phyloP scores from a whole-genome alignment of 2,797 vertebrate genomes.

The Dryobates pubescens region DNA sequence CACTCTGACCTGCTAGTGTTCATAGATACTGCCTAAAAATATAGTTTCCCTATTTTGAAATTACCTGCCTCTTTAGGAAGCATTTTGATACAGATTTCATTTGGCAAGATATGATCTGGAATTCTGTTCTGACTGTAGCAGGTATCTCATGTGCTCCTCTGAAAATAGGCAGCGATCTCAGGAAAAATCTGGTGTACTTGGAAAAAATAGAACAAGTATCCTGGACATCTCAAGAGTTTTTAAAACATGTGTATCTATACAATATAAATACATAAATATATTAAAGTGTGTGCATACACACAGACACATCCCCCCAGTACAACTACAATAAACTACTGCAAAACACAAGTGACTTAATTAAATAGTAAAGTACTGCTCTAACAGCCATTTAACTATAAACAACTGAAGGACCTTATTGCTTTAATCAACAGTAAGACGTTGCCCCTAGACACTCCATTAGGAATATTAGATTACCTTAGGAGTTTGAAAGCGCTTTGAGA shows the following conservation, averaged over 20 bases:
- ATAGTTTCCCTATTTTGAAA: not conserved
- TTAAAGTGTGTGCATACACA: rapidly evolving
- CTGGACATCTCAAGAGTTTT: not conserved
- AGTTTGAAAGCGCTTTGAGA: not conserved
- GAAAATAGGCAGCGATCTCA: not conserved
- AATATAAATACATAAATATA: not conserved
- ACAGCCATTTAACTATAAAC: not conserved
- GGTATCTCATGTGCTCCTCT: not conserved
- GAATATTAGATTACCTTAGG: not conserved
- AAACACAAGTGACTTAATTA: conserved; percentile 11
- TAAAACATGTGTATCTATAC: too few species aligned
- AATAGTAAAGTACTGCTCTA: not conserved
- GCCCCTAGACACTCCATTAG: not conserved
- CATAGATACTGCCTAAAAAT: not conserved
- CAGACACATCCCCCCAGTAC: not conserved
- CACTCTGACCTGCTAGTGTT: not conserved
- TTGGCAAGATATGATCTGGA: not conserved
- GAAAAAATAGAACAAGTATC: not conserved
- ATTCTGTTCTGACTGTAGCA: not conserved
- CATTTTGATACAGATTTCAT: not conserved
- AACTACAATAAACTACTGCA: not conserved
- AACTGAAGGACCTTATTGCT: not conserved
- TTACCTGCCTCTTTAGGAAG: not conserved
- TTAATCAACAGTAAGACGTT: not conserved
- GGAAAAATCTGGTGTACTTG: not conserved